phyloP scores from a whole-genome alignment of 2,888 invertebrate species.

The Aproaerema taeniolella region DNA sequence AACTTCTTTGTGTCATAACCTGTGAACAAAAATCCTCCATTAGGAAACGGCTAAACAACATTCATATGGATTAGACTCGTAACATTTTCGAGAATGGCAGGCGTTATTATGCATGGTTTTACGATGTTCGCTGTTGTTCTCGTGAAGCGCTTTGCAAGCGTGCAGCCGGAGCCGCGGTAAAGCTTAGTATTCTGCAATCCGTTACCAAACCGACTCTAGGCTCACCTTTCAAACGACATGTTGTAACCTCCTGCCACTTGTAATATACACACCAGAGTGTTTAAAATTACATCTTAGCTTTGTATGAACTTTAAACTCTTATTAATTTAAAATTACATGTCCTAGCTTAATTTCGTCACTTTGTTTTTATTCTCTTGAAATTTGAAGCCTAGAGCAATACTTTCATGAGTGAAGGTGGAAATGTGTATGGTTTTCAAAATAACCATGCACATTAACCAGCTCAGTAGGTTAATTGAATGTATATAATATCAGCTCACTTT shows the following conservation, averaged over 20 bases:
- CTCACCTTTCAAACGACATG: constrained; percentile 27
- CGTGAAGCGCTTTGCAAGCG: constrained; percentile 33
- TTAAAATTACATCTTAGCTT: no score
- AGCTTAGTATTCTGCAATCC: constrained; percentile 36
- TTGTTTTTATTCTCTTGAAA: no score
- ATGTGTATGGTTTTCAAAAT: no score
- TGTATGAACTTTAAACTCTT: not conserved
- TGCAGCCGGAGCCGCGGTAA: constrained; percentile 21
- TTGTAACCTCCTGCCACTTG: constrained; percentile 12
- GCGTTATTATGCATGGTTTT: constrained; percentile 5
- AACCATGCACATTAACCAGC: no score
- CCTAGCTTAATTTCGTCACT: no score
- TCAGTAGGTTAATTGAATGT: no score
- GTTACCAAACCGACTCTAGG: constrained; percentile 27
- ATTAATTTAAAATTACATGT: no score
- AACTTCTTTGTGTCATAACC: constrained; percentile 82
- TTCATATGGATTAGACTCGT: not conserved
- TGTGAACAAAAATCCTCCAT: constrained; percentile 32
- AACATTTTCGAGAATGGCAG: not conserved
- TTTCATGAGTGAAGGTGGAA: no score
- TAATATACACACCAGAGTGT: not conserved
- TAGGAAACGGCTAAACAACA: constrained; percentile 12
- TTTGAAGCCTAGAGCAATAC: no score
- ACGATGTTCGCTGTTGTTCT: constrained; percentile 18
- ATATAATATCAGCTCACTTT: no score